Evolutionary conservation across 2,113 vertebrate species (phyloP).

Genomic region (Rhipidura dahli): DNA sequence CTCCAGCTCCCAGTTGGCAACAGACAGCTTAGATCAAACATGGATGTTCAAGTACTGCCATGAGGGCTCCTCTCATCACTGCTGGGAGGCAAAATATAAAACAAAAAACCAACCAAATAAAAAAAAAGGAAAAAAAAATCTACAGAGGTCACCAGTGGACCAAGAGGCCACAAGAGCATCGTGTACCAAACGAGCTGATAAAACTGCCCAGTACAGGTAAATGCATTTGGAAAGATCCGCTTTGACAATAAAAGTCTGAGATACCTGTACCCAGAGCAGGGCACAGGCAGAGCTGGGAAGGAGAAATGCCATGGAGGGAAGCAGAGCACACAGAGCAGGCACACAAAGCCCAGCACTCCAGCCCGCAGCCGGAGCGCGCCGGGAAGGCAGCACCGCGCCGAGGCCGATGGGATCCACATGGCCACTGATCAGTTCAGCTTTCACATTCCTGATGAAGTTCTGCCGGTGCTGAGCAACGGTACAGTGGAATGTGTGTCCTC

Average conservation of each 20-base stretch:
- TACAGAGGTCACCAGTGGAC: neutral
- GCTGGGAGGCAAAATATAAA: neutral
- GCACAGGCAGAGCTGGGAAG: neutral
- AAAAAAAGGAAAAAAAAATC: neutral
- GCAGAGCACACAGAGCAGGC: neutral
- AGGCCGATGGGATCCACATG: neutral
- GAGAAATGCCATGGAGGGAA: neutral
- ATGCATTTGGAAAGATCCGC: neutral
- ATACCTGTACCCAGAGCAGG: neutral
- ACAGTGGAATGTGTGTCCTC: neutral
- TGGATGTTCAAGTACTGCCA: neutral
- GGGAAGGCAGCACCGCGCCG: neutral
- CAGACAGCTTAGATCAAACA: neutral
- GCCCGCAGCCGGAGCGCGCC: accelerated
- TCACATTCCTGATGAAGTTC: neutral
- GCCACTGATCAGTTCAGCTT: neutral
- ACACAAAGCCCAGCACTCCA: neutral
- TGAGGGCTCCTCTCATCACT: neutral
- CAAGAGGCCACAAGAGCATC: neutral
- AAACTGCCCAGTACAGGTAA: neutral
- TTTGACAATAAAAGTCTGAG: neutral
- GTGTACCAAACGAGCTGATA: neutral
- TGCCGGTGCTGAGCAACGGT: neutral
- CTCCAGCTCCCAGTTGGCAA: neutral
- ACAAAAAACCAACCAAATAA: neutral